These are phyloP conservation scores for Callipepla squamata DNA, from an alignment of 2,113 vertebrate genomes.

Conservation along the genomic window DNA sequence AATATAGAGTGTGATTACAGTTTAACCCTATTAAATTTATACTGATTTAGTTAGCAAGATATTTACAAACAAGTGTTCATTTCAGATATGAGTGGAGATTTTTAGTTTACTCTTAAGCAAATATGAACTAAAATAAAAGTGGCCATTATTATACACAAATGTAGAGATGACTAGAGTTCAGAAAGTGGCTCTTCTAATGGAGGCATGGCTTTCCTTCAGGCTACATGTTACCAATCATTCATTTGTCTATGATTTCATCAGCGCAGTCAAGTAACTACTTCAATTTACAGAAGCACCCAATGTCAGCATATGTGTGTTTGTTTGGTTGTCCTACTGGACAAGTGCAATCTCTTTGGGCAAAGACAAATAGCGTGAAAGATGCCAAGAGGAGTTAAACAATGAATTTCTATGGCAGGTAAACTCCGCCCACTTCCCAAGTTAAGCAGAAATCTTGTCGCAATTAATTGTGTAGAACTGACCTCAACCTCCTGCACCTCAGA, in stretches of 20 bases:
- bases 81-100: background rate
- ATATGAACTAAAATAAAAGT: background rate
- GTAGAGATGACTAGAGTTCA: background rate
- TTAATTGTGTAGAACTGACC: background rate
- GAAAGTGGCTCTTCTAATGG: background rate
- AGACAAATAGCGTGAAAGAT: background rate
- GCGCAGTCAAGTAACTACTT: background rate
- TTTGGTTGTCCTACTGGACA: background rate
- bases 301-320: background rate
- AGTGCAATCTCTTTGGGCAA: background rate
- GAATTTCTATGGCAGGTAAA: background rate
- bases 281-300: background rate
- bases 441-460: background rate
- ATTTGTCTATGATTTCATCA: background rate
- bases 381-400: background rate
- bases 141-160: background rate
- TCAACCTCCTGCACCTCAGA: background rate
- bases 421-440: background rate
- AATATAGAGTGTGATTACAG: background rate
- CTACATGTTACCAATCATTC: rapidly evolving
- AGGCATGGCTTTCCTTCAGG: background rate
- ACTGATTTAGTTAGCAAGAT: background rate
- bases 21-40: slow-evolving; percentile 1
- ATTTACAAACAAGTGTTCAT: background rate
- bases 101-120: background rate